These are phyloP conservation scores for Varanus salvator DNA, from an alignment of 2,113 vertebrate genomes.

Conservation along the genomic window DNA sequence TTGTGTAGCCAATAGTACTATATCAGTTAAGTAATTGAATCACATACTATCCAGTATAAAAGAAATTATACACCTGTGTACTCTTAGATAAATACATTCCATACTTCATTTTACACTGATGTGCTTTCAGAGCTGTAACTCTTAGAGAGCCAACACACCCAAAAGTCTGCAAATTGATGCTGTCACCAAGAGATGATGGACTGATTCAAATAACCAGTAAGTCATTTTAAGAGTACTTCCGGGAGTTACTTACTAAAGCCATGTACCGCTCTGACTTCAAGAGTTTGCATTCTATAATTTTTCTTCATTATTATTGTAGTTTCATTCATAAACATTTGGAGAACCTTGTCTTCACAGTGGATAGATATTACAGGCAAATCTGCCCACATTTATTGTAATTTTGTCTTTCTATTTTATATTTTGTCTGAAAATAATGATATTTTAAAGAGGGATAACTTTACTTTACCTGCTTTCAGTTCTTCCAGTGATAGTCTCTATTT, in stretches of 20 bases:
- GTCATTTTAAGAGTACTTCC: constrained; percentile 71
- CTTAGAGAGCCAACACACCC: constrained; percentile 35
- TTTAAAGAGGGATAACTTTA: constrained; percentile 12
- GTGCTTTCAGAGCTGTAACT: constrained; percentile 57
- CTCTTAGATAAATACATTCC: background rate
- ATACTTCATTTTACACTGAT: constrained; percentile 40
- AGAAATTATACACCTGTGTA: constrained; percentile 21
- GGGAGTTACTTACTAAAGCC: constrained; percentile 73
- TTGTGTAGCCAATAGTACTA: background rate
- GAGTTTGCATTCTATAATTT: constrained; percentile 62
- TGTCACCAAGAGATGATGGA: constrained; percentile 75
- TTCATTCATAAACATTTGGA: constrained; percentile 69
- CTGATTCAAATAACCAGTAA: constrained; percentile 79
- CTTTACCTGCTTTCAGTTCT: background rate
- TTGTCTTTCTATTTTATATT: constrained; percentile 2
- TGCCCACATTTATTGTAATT: constrained; percentile 39
- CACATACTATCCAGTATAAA: background rate
- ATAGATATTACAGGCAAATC: constrained; percentile 53
- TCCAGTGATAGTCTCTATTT: background rate
- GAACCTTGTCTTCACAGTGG: constrained; percentile 54
- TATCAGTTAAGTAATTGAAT: constrained; percentile 18
- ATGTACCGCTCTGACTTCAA: constrained; percentile 65
- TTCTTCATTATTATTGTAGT: constrained; percentile 77
- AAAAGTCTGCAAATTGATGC: constrained; percentile 71
- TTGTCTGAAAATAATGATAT: constrained; percentile 24